Percentiles rank a stretch among this genome's conserved stretches.
Conservation (phyloP, 2,797 vertebrate genomes). For the Chaenodraco wilsoni region DNA sequence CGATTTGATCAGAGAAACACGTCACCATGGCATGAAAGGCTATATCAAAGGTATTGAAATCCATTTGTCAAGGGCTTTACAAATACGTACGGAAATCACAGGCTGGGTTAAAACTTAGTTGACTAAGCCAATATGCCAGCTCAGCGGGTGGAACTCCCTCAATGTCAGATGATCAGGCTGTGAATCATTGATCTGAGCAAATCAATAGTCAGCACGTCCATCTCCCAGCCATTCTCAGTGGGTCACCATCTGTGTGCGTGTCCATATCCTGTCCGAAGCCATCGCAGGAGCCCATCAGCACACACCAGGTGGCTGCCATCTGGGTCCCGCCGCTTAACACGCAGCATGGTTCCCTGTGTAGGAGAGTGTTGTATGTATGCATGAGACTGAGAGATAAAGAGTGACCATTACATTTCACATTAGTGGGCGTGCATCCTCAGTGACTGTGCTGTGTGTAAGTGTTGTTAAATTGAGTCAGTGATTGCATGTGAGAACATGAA, state of each 20-base stretch:
- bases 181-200: constrained; percentile 83
- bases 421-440: constrained; percentile 58
- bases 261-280: constrained; percentile 69
- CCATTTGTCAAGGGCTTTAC: background rate
- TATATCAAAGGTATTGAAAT: constrained; percentile 12
- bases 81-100: constrained; percentile 33
- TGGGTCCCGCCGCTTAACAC: constrained; percentile 73
- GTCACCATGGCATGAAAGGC: background rate
- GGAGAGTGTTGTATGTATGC: constrained; percentile 64
- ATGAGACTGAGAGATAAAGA: constrained; percentile 52
- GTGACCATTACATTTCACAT: constrained; percentile 65
- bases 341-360: constrained; percentile 69
- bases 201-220: constrained; percentile 78
- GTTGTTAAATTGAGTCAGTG: constrained; percentile 25
- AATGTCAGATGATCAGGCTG: constrained; percentile 80
- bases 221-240: constrained; percentile 66
- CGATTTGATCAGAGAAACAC: constrained; percentile 3
- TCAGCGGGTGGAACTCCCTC: constrained; percentile 61
- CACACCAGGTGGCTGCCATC: constrained; percentile 81
- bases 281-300: constrained; percentile 68
- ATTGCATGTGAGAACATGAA: constrained; percentile 20
- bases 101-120: constrained; percentile 32
- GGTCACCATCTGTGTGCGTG: constrained; percentile 78
- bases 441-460: constrained; percentile 35
- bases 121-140: constrained; percentile 55